Evolutionary conservation across 37 sponge, comb jelly and placozoan genomes (phyloP).

Genomic region (Chondrilla cf. caribensis): DNA sequence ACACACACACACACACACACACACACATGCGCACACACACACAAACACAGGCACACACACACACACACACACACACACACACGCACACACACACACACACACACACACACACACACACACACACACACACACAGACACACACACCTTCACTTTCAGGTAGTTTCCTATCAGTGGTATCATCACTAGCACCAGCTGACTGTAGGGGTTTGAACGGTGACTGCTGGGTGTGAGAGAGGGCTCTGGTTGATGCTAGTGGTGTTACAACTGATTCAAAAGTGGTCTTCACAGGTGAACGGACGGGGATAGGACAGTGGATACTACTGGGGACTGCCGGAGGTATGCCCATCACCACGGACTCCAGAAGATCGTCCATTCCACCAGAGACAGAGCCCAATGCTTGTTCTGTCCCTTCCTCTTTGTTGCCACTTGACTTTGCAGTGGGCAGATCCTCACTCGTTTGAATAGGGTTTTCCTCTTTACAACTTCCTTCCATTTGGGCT

Average conservation of each 20-base stretch:
- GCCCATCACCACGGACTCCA: too few relatives aligned
- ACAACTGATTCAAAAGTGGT: background rate
- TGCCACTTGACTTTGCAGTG: too few relatives aligned
- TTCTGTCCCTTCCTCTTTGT: too few relatives aligned
- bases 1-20: constrained; percentile 1
- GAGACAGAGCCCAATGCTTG: too few relatives aligned
- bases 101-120: background rate
- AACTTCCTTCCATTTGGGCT: too few relatives aligned
- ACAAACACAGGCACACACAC: background rate
- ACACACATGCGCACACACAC: background rate
- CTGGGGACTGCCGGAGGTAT: background rate
- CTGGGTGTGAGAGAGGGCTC: background rate
- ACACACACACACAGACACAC: background rate
- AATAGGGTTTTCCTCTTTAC: too few relatives aligned
- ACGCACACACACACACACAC: background rate
- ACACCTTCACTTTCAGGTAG: background rate
- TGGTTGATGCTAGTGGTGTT: background rate
- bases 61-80: background rate
- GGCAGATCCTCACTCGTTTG: too few relatives aligned
- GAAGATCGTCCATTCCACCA: too few relatives aligned
- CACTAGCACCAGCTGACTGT: background rate
- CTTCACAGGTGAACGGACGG: background rate
- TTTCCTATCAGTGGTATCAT: background rate
- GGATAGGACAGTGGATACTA: constrained; percentile 2
- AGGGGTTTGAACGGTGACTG: constrained; percentile 22